Percentiles rank a stretch among this genome's conserved stretches.
Evolutionary conservation across 37 sponge, comb jelly and placozoan species (phyloP).

Genomic region (Axinella damicornis): DNA sequence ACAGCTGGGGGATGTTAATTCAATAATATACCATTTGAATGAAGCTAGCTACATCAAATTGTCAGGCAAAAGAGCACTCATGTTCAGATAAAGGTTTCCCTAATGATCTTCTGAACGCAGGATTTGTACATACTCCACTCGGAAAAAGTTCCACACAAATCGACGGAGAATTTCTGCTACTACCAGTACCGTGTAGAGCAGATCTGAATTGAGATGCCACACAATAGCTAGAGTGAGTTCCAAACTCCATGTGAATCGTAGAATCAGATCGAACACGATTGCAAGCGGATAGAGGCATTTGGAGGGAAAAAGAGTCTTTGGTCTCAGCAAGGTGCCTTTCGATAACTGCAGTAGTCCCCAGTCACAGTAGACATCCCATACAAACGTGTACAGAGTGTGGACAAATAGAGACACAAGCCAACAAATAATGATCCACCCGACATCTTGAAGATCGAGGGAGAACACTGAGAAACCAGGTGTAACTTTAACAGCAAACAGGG

Average conservation of each 20-base stretch:
- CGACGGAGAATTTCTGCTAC: constrained; percentile 77
- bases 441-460: background rate
- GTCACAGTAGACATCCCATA: constrained; percentile 96
- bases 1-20: too few relatives aligned
- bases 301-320: constrained; percentile 63
- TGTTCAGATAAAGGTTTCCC: background rate
- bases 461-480: too few relatives aligned
- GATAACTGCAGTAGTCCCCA: constrained; percentile 84
- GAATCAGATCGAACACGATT: constrained; percentile 79
- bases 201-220: constrained; percentile 74
- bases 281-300: constrained; percentile 75
- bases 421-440: constrained; percentile 51
- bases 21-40: too few relatives aligned
- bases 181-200: constrained; percentile 74
- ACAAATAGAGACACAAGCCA: constrained; percentile 70
- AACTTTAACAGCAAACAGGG: constrained; percentile 49
- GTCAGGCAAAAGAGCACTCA: too few relatives aligned
- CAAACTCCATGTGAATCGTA: constrained; percentile 88
- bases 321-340: constrained; percentile 46
- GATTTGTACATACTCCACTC: constrained; percentile 90
- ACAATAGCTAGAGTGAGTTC: constrained; percentile 87
- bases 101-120: background rate
- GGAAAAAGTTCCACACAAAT: constrained; percentile 98
- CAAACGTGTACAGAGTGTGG: constrained; percentile 84
- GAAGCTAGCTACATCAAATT: too few relatives aligned